A percentile compares a stretch with the other conserved stretches of the same genome.
phyloP scores from a whole-genome alignment of 1,140 invertebrate species.

The Apis florea region DNA sequence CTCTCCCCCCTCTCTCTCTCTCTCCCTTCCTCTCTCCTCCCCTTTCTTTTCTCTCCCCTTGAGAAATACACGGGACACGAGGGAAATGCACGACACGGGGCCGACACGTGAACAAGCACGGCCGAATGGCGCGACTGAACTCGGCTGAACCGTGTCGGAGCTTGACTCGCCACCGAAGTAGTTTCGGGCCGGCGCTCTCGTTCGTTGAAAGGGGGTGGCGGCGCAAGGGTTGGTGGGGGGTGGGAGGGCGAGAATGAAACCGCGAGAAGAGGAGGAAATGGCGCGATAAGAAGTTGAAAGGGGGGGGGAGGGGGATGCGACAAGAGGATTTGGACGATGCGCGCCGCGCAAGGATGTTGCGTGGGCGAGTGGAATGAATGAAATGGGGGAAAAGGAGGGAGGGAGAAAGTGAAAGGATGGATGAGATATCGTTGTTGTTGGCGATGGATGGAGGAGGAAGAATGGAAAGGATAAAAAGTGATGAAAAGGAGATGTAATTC shows the following conservation, averaged over 20 bases:
- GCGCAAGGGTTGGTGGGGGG: not conserved
- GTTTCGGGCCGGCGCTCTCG: slow-evolving; percentile 57
- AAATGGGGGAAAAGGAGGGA: not conserved
- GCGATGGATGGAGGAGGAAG: not conserved
- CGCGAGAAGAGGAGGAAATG: not conserved
- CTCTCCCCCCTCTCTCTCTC: not conserved
- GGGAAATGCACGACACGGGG: slow-evolving; percentile 51
- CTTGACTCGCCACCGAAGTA: slow-evolving; percentile 71
- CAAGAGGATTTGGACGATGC: too few relatives aligned
- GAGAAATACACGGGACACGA: too few relatives aligned
- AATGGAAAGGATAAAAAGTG: too few relatives aligned
- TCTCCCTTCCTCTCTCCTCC: not conserved
- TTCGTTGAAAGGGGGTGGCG: slow-evolving; percentile 38
- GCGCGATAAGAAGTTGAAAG: not conserved
- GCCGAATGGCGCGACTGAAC: slow-evolving; percentile 75
- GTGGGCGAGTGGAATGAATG: not conserved
- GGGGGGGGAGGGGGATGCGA: not conserved
- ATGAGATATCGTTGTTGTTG: not conserved
- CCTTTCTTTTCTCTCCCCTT: not conserved
- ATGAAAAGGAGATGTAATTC: too few relatives aligned
- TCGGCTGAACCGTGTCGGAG: slow-evolving; percentile 74
- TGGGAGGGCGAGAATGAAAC: not conserved
- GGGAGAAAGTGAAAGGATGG: not conserved
- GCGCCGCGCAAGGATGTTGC: not conserved
- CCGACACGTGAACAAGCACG: slow-evolving; percentile 71